A percentile compares a stretch with the other conserved stretches of the same genome.
Conservation (phyloP, 35 echinoderm and acorn worm species). For the Apostichopus parvimensis region DNA sequence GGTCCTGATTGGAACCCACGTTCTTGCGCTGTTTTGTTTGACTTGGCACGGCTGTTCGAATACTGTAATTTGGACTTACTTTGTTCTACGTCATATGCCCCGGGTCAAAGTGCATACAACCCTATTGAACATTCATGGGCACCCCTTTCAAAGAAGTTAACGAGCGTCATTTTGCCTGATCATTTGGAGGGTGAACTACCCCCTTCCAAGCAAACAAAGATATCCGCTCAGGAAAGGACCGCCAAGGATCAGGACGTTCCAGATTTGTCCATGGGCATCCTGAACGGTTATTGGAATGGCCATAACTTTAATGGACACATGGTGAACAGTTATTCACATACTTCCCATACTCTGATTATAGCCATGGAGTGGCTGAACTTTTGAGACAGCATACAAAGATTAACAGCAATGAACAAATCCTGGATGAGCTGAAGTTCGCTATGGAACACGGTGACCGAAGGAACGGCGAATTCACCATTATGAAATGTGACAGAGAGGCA, state of each 20-base stretch:
- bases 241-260: neutral
- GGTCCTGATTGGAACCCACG: constrained; percentile 40
- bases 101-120: constrained; percentile 44
- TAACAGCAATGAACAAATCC: neutral
- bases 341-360: neutral
- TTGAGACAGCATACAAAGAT: neutral
- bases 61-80: constrained; percentile 4
- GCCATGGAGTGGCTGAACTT: too few species aligned
- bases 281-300: constrained; percentile 6
- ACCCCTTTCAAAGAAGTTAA: neutral
- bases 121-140: constrained; percentile 37
- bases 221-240: neutral
- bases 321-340: neutral
- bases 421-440: neutral
- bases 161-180: neutral
- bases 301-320: neutral
- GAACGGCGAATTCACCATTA: constrained; percentile 8
- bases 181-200: neutral
- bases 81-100: constrained; percentile 23
- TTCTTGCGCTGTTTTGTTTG: constrained; percentile 13
- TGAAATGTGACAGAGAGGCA: neutral
- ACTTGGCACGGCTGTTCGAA: neutral
- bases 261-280: neutral
- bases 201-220: neutral
- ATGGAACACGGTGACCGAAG: neutral